Evolutionary conservation across 2,888 invertebrate genomes (phyloP).

Genomic region (Eupithecia exiguata): DNA sequence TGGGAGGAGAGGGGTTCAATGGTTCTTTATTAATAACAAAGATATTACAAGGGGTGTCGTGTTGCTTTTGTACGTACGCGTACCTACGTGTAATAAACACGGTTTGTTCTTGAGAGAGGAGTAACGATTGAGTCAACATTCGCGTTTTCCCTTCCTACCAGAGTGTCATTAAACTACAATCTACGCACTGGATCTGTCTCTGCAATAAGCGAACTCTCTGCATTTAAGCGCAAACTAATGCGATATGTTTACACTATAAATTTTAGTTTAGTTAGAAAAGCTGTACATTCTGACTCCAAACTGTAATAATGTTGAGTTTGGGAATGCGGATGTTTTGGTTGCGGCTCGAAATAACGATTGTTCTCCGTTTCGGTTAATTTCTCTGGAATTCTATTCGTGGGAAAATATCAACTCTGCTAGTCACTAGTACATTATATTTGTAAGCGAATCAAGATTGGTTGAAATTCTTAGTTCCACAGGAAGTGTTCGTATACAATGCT

Average conservation of each 20-base stretch:
- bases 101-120: neutral
- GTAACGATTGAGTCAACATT: conserved; percentile 8
- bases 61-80: too few relatives aligned
- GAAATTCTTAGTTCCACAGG: neutral
- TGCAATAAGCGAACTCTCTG: neutral
- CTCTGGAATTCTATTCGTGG: conserved; percentile 12
- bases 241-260: neutral
- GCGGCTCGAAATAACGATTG: conserved; percentile 11
- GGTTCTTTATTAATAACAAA: too few relatives aligned
- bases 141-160: neutral
- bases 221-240: neutral
- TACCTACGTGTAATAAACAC: too few relatives aligned
- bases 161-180: neutral
- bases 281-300: neutral
- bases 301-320: conserved; percentile 12
- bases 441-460: neutral
- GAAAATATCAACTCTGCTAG: neutral
- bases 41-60: too few relatives aligned
- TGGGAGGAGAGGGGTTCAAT: neutral
- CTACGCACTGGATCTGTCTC: neutral
- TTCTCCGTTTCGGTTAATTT: conserved; percentile 6
- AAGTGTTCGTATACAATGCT: conserved; percentile 38
- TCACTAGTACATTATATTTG: neutral
- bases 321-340: conserved; percentile 21
- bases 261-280: neutral